Evolutionary conservation across 2,113 vertebrate species (phyloP).

Genomic region (Numenius arquata): DNA sequence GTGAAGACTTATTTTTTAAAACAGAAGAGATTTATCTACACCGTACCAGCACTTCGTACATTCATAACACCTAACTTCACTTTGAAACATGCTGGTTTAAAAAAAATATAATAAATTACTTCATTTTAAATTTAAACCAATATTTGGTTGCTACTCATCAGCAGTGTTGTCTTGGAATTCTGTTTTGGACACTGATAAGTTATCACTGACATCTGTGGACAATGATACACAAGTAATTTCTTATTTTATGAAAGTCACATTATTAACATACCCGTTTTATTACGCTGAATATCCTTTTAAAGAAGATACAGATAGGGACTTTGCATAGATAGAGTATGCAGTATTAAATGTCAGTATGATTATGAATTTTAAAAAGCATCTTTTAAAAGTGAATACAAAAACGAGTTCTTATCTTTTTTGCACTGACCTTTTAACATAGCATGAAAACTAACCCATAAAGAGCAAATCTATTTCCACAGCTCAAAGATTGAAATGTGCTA

Average conservation of each 20-base stretch:
- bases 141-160: conserved; percentile 14
- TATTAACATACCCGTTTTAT: conserved; percentile 48
- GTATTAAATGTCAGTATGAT: conserved; percentile 25
- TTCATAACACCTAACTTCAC: conserved; percentile 16
- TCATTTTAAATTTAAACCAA: conserved; percentile 39
- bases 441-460: conserved; percentile 36
- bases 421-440: conserved; percentile 6
- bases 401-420: conserved; percentile 25
- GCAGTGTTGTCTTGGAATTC: not conserved
- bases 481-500: not conserved
- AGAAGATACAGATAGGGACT: conserved; percentile 41
- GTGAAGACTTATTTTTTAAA: conserved; percentile 22
- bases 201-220: not conserved
- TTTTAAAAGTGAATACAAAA: conserved; percentile 45
- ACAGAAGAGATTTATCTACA: conserved; percentile 30
- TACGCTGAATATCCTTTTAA: not conserved
- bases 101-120: not conserved
- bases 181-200: not conserved
- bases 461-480: not conserved
- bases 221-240: not conserved
- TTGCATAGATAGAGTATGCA: conserved; percentile 68
- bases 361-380: conserved; percentile 43
- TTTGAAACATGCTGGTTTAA: conserved; percentile 19
- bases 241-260: not conserved
- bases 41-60: conserved; percentile 40